Percentiles rank a stretch among this genome's conserved stretches.
Evolutionary conservation across 2,797 vertebrate genomes (phyloP).

Genomic region (Chelidonichthys spinosus): DNA sequence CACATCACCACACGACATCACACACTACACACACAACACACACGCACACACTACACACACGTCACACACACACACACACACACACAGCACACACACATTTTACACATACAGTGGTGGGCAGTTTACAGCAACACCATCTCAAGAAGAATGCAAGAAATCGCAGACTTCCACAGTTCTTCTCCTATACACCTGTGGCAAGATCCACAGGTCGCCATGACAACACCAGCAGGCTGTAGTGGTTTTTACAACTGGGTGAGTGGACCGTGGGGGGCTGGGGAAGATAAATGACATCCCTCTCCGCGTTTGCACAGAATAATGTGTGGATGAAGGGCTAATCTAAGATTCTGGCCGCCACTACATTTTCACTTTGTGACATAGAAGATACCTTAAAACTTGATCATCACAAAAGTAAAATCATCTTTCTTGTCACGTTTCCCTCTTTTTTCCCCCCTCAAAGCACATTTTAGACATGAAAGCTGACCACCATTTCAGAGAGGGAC

Average conservation of each 20-base stretch:
- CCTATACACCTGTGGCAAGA: constrained; percentile 76
- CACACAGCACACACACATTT: constrained; percentile 21
- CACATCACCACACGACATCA: constrained; percentile 14
- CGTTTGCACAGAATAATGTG: neutral
- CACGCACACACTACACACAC: constrained; percentile 6
- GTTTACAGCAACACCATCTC: constrained; percentile 17
- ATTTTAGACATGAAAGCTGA: neutral
- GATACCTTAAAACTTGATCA: neutral
- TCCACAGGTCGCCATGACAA: constrained; percentile 77
- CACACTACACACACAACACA: constrained; percentile 14
- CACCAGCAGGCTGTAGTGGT: constrained; percentile 54
- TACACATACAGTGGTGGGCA: constrained; percentile 26
- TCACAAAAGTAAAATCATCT: neutral
- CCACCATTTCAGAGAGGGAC: neutral
- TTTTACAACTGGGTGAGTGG: constrained; percentile 71
- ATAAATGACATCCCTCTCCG: neutral
- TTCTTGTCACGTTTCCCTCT: too few relatives aligned
- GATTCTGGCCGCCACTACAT: neutral
- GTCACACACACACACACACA: constrained; percentile 4
- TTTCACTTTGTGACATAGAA: neutral
- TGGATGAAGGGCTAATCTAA: neutral
- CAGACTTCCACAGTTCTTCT: constrained; percentile 21
- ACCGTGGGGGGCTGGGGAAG: neutral
- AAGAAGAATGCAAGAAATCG: neutral
- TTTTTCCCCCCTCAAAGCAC: neutral